Conservation (phyloP, 2,113 vertebrate genomes). For the Tupaia tana region DNA sequence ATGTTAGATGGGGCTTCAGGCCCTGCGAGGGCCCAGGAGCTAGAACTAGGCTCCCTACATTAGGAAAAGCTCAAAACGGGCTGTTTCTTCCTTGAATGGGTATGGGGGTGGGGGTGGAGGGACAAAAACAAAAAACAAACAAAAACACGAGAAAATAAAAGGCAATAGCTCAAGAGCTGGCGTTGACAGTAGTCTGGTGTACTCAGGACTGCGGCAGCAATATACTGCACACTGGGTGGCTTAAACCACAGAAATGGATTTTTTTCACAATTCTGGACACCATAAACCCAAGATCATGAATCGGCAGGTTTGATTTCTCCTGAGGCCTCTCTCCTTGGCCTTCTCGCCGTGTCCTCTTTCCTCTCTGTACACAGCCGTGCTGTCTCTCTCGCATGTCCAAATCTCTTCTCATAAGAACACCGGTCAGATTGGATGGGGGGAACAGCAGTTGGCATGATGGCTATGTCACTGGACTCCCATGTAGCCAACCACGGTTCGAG, state of each 20-base stretch:
- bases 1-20: neutral
- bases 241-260: neutral
- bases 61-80: neutral
- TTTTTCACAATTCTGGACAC: neutral
- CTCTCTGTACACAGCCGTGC: neutral
- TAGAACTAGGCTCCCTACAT: neutral
- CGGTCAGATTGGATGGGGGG: neutral
- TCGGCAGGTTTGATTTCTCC: neutral
- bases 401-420: neutral
- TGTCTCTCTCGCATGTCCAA: neutral
- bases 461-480: too few species aligned
- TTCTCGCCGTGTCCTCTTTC: neutral
- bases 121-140: too few species aligned
- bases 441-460: too few species aligned
- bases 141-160: neutral
- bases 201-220: too few species aligned
- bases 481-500: too few species aligned
- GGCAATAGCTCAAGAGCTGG: neutral
- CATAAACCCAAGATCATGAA: neutral
- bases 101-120: neutral
- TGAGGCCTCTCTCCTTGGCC: neutral
- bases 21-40: neutral
- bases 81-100: neutral
- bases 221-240: too few species aligned
- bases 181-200: neutral